Evolutionary conservation across 1,140 invertebrate species (phyloP), one percentile per base, ranked within the genome.

Genomic region (Listronotus bonariensis): DNA sequence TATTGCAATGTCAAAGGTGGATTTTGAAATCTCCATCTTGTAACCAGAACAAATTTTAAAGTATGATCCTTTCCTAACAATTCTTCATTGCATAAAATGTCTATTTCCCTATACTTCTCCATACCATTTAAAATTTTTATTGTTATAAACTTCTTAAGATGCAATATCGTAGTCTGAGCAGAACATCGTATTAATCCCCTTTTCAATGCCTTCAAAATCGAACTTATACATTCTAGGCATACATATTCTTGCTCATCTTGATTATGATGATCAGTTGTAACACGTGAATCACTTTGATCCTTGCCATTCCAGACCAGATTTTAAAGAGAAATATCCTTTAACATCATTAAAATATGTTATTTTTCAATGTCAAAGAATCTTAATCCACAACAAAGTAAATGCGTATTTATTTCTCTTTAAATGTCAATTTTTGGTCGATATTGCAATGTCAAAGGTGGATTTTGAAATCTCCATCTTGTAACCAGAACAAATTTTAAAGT

Each of bases 401-500:
- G 20, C 20, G 5, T 26, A 26, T 26, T 26, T 26, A 1, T 26
- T 26, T 26, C 20, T 26, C 11, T 49, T 32, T 54, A 54, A 52
- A 78, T 69, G 67, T 78, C 77, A 54, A 78, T 76, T 40, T 75
- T 74, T 17, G 90, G 90, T 76, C 91, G 82, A 81, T 93, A 95
- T 73, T 93, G 90, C 68, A 95, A 80, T 65, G 88, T 86, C 34
- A 95, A 80, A 1, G 93, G 93, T 45, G 92, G 92, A 78, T 94
- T 93, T 71, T 94, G 88, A 82, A 96, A 95, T 81, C 96, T 87
- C 96, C 97, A 99, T 73, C 96, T 85, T 38, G 97, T 99, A 12
- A 99, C 92, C 75, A 92, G 94, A 32, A 99, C 96, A 83, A 99
- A 99, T 81, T 99, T 98, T 52, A 99, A 83, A 32, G 96, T 99